Evolutionary conservation across 2,113 vertebrate species (phyloP), one percentile per base, ranked within the genome.

Genomic region (Perccottus glenii): DNA sequence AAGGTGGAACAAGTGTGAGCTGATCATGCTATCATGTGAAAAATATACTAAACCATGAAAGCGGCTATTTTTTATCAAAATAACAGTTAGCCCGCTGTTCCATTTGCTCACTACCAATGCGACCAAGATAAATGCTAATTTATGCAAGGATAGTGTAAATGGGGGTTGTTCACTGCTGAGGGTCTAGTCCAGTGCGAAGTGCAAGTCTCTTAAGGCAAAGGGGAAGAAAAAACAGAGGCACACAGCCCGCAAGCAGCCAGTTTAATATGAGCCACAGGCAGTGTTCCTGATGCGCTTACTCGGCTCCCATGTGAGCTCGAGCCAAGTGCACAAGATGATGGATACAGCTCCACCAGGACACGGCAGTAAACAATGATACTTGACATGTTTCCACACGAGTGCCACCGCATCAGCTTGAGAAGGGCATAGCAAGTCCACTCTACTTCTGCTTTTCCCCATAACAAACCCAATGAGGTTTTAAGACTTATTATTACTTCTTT

Each of bases 301-400:
- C 72, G 63, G 50, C 59, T 73, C 73, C 81, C 73, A 81, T 86
- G 76, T 79, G 78, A 85, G 75, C 77, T 35, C 46, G 76, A 85
- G 81, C 82, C 84, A 84, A 86, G 70, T 73, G 73, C 65, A 66
- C 73, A 82, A 80, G 76, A 82, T 85, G 86, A 88, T 84, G 87
- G 83, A 89, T 77, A 74, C 9, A 58, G 83, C 81, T 85, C 70
- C 60, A 76, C 11, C 55, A 85, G 73, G 69, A 83, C 77, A 75
- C 69, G n/a, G 67, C 15, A 15, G 59, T 72, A 72, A 70, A 77
- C 75, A 65, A 70, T 16, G 38, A 82, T 77, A 81, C 77, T 80
- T 82, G 80, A 83, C 86, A 73, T 83, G 76, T 81, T 87, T 86
- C 82, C 79, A 64, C 85, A 69, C 57, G 75, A 86, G 64, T 60